phyloP scores from a whole-genome alignment of 2,888 invertebrate genomes.

The Acronicta alni region DNA sequence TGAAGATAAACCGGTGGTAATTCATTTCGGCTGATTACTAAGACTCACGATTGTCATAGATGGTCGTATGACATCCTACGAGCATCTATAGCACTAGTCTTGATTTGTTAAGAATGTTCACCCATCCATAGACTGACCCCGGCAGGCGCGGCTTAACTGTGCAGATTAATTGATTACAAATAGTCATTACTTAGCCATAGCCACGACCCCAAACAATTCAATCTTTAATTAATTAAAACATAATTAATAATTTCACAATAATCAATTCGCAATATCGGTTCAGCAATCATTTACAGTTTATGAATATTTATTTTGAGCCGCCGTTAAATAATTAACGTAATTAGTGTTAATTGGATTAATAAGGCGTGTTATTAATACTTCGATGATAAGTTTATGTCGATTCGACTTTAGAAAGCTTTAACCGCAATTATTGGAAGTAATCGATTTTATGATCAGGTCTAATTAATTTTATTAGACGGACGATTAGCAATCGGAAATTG shows the following conservation, averaged over 20 bases:
- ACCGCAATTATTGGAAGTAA: constrained; percentile 34
- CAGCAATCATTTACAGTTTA: constrained; percentile 40
- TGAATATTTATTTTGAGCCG: constrained; percentile 52
- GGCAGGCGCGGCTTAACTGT: too few relatives aligned
- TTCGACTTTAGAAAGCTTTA: constrained; percentile 51
- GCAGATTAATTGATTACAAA: too few relatives aligned
- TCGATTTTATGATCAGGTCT: constrained; percentile 38
- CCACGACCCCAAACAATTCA: neutral
- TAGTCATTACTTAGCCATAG: too few relatives aligned
- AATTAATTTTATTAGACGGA: constrained; percentile 41
- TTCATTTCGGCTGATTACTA: too few relatives aligned
- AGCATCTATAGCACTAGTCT: too few relatives aligned
- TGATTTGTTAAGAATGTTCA: too few relatives aligned
- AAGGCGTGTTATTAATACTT: constrained; percentile 34
- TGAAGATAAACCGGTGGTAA: too few relatives aligned
- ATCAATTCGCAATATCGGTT: constrained; percentile 35
- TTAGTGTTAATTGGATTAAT: constrained; percentile 53
- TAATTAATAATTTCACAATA: constrained; percentile 32
- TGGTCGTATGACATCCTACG: too few relatives aligned
- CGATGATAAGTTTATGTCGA: constrained; percentile 41
- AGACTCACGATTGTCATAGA: too few relatives aligned
- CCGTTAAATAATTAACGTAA: constrained; percentile 38
- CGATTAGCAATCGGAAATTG: constrained; percentile 36
- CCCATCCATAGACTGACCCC: too few relatives aligned
- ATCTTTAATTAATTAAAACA: constrained; percentile 40